These are phyloP conservation scores for Eleginops maclovinus DNA, from an alignment of 2,113 vertebrate genomes.

Conservation along the genomic window DNA sequence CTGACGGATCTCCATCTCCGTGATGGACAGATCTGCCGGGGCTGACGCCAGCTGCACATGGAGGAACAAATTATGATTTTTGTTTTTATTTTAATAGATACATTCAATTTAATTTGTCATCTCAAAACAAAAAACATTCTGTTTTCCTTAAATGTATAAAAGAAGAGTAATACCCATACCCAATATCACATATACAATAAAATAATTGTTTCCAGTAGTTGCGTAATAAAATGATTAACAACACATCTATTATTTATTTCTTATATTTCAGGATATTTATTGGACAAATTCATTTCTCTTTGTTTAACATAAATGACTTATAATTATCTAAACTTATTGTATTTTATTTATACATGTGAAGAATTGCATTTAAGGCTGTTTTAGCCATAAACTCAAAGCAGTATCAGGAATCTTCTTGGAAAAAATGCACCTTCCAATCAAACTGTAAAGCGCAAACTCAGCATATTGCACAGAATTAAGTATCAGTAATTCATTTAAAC, in stretches of 20 bases:
- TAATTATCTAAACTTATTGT: neutral
- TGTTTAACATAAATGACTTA: neutral
- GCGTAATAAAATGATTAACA: too few species aligned
- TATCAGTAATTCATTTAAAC: neutral
- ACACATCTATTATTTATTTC: too few species aligned
- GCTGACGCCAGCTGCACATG: constrained; percentile 81
- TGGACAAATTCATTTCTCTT: too few species aligned
- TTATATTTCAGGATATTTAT: too few species aligned
- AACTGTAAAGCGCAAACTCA: too few species aligned
- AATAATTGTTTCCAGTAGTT: neutral
- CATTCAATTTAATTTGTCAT: neutral
- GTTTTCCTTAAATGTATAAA: neutral
- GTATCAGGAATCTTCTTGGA: too few species aligned
- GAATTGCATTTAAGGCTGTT: neutral
- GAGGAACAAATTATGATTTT: neutral
- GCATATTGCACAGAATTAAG: too few species aligned
- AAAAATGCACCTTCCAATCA: too few species aligned
- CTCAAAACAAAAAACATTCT: neutral
- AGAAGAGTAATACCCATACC: neutral
- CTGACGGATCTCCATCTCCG: constrained; percentile 91
- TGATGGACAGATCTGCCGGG: constrained; percentile 85
- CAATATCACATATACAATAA: neutral
- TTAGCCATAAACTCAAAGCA: too few species aligned
- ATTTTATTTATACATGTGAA: neutral
- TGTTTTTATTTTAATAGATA: neutral